Evolutionary conservation across 2,797 vertebrate genomes (phyloP), one percentile per base, ranked within the genome.

Genomic region (Philypnodon macrostomus): DNA sequence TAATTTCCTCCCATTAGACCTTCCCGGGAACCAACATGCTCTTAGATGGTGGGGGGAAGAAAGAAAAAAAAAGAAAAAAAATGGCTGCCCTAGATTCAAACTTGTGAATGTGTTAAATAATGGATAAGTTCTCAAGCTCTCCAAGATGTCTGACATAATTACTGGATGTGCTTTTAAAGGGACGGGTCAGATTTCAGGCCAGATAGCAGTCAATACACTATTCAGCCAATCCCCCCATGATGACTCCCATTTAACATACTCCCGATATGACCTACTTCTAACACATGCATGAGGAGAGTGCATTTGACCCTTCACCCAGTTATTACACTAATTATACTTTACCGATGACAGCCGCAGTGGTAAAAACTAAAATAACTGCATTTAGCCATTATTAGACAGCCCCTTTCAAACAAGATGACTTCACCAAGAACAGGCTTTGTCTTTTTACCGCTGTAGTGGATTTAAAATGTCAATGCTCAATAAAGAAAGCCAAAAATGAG

Each of bases 261-360:
- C 48, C 12, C 18, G 1, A 26, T 64, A 21, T 77, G 79, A 86
- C 84, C 86, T 73, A 85, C 58, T 81, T 88, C 44, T 68, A 64
- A 45, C 67, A 36, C 27, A 31, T 51, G 39, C 27, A 13, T 45
- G 58, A 72, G 50, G 74, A 76, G 58, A 47, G 59, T 67, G 65
- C 63, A 71, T 55, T 38, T 69, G 80, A 85, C 75, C 82, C 79
- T 77, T 83, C 68, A 71, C 72, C 69, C 59, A 79, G 58, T 81
- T 85, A 85, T 83, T 80, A 77, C 53, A 78, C 67, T 81, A 86
- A 86, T 86, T 84, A 82, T 83, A 80, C 42, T 60, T 81, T 62
- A 68, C 47, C 31, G 52, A 42, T 63, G 67, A 58, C 52, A 15
- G 34, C 45, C 62, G 70, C 44, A 17, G 50, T 40, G 35, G 59